Base-by-base conservation (phyloP, 1,140 invertebrate genomes). In the Platyscapa corneri region DNA sequence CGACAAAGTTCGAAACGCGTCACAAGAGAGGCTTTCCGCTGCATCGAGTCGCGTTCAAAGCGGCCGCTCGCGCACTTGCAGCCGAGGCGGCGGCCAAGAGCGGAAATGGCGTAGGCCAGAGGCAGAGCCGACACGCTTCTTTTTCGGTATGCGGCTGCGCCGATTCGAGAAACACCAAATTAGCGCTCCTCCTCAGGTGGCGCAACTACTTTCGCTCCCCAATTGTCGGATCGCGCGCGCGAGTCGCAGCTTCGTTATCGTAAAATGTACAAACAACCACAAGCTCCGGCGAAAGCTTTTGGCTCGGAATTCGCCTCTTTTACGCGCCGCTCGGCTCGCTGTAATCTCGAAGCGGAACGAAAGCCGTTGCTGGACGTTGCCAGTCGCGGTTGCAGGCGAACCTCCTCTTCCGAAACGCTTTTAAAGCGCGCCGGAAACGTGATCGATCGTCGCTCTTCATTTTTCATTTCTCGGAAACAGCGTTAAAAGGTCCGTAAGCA, bases 41-140 rank as follows among this genome's bases (percentile, higher is more conserved):
- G 6, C 46, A 18, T 5, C 56, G 8, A 20, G 77, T 23, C 32
- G 64, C 81, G 60, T 82, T 82, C 49, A 82, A 49, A 20, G 49
- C 70, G 3, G 79, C 78, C 65, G 79, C 78, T 75, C 32, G 7
- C 5, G 34, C 14, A 67, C 78, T 65, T 67, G 23, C 34, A n/a
- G 27, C n/a, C 30, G 46, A 56, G 30, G 27, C 46, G 20, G 37
- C 42, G 20, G 67, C 20, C 23, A 37, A 23, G 30, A 46, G 37
- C 82, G 82, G 60, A 77, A 84, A 77, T 32, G 34, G 72, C 27
- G 49, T 34, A 20, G 53, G 30, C 6, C 32, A 23, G 80, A 67
- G 82, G 53, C 30, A 30, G 49, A 78, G 77, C 82, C 56, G 82
- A 49, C 82, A 84, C 82, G 82, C 74, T 84, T 78, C 37, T 70